Base-by-base conservation (phyloP, 2,113 vertebrate species). In the Ascaphus truei region DNA sequence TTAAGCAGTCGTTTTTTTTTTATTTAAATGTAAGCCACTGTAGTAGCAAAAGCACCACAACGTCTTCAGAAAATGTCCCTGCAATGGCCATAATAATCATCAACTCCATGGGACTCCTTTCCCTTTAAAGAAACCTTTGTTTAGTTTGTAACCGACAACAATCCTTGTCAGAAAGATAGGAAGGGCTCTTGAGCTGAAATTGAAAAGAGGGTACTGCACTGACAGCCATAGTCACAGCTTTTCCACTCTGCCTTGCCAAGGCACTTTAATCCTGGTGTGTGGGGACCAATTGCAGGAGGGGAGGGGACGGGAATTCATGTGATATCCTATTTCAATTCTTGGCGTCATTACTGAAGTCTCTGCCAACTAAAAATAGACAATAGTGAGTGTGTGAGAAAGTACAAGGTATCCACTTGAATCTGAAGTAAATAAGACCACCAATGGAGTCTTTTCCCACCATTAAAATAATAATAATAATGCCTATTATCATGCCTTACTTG, bases 341-440 rank as follows among this genome's bases (percentile, higher is more conserved):
- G 15, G 48, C 53, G 51, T n/a, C 55, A 37, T 43, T 33, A 34
- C 30, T 13, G 31, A 18, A 29, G 13, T 45, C 22, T 67, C 27
- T 39, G 33, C 23, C 41, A 60, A 47, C 43, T 69, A 69, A 60
- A 69, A 60, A 69, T 69, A 69, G 31, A 69, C 31, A 60, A 50
- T 58, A 45, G 25, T 29, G 29, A 62, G n/a, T n/a, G n/a, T n/a
- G n/a, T n/a, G n/a, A n/a, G n/a, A n/a, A n/a, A n/a, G n/a, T n/a
- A n/a, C n/a, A n/a, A n/a, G n/a, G n/a, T n/a, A n/a, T n/a, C n/a
- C n/a, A n/a, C n/a, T n/a, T n/a, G n/a, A n/a, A n/a, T n/a, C n/a
- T n/a, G n/a, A n/a, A n/a, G n/a, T n/a, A n/a, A n/a, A n/a, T n/a
- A n/a, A n/a, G n/a, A n/a, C n/a, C n/a, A n/a, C n/a, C n/a, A n/a